Conservation (phyloP, 2,113 vertebrate species). For the Oncorhynchus gorbuscha region DNA sequence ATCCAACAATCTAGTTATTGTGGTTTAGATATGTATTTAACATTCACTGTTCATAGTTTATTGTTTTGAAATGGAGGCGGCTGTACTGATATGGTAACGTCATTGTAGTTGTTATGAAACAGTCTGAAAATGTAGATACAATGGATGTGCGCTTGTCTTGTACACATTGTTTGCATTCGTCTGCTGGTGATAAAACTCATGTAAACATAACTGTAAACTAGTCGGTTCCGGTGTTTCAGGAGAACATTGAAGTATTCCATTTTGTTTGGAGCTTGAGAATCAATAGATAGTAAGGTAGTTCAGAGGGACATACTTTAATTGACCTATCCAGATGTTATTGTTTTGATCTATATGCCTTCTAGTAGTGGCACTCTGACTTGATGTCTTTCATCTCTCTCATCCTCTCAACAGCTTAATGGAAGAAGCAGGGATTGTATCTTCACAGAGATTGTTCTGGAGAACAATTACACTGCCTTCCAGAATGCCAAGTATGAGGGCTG, state of each 20-base stretch:
- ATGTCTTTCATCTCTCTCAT: background rate
- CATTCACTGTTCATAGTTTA: background rate
- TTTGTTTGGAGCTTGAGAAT: background rate
- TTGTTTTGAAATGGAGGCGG: too few relatives aligned
- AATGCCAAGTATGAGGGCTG: slow-evolving; percentile 86
- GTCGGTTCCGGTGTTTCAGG: background rate
- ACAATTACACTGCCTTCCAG: slow-evolving; percentile 90
- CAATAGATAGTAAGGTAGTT: background rate
- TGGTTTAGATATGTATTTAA: background rate
- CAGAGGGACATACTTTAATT: background rate
- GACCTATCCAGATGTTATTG: background rate
- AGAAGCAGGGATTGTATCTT: slow-evolving; percentile 89
- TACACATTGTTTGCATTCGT: too few relatives aligned
- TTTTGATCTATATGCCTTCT: background rate
- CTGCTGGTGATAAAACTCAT: too few relatives aligned
- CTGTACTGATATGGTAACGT: too few relatives aligned
- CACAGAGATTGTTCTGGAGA: slow-evolving; percentile 90
- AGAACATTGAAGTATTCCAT: background rate
- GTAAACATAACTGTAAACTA: too few relatives aligned
- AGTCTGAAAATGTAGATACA: too few relatives aligned
- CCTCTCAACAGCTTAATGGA: slow-evolving; percentile 75
- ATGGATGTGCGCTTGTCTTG: too few relatives aligned
- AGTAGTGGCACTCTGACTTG: background rate
- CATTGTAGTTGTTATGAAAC: too few relatives aligned
- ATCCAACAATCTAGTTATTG: background rate